Conservation (phyloP, 2,797 vertebrate species). For the Pteropus rufus region DNA sequence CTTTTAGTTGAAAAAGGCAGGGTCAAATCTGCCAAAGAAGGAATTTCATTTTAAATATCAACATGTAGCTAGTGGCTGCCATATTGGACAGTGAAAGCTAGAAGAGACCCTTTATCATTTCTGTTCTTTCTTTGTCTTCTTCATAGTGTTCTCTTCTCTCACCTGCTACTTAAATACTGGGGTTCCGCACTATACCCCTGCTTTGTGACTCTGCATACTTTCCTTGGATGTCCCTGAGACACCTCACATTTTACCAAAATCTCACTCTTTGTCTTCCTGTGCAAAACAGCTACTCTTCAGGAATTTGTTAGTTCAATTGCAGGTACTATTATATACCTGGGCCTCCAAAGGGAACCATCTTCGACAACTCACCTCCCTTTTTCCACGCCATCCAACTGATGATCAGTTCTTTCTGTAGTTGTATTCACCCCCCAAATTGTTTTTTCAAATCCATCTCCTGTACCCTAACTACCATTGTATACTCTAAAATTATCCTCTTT, state of each 20-base stretch:
- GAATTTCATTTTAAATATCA: neutral
- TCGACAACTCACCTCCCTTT: neutral
- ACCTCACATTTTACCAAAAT: neutral
- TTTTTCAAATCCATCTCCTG: neutral
- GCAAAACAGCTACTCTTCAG: neutral
- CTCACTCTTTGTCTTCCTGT: neutral
- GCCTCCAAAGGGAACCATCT: neutral
- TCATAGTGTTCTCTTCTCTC: neutral
- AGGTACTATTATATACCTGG: neutral
- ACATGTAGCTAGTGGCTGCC: neutral
- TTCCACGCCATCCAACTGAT: neutral
- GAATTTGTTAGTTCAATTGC: neutral
- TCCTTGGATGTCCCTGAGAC: neutral
- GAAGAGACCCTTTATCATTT: neutral
- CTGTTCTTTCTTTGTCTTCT: neutral
- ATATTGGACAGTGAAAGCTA: neutral
- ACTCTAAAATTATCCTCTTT: neutral
- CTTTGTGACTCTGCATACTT: neutral
- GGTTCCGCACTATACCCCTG: too few relatives aligned
- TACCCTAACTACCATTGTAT: neutral
- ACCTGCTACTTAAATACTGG: neutral
- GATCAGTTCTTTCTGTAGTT: neutral
- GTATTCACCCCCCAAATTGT: neutral
- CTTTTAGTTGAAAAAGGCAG: neutral
- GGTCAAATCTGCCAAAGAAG: neutral